phyloP scores from a whole-genome alignment of 2,888 invertebrate genomes.

The Protophormia terraenovae region DNA sequence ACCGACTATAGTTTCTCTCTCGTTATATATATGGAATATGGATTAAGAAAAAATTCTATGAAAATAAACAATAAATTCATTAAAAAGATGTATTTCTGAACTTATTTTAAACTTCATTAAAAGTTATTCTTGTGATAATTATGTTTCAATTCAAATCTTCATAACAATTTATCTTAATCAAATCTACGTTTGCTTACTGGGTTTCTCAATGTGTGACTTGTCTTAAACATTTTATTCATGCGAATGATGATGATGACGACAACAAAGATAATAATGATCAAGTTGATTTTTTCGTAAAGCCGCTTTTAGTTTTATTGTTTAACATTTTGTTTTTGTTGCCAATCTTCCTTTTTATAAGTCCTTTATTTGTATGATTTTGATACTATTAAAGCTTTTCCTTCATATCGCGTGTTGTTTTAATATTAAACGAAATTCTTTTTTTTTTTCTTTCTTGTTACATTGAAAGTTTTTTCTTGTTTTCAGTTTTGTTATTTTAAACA shows the following conservation, averaged over 20 bases:
- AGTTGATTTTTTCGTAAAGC: conserved; percentile 10
- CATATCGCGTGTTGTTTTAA: conserved; percentile 39
- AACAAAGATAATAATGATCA: background rate
- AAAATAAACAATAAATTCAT: no score
- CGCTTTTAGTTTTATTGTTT: conserved; percentile 4
- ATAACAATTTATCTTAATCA: no score
- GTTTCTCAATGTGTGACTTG: background rate
- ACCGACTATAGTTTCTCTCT: no score
- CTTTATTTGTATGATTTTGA: conserved; percentile 5
- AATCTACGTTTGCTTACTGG: background rate
- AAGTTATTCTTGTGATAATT: no score
- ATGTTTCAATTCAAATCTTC: no score
- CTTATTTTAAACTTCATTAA: no score
- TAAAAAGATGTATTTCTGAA: no score
- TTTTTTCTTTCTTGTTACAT: background rate
- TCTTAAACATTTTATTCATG: conserved; percentile 9
- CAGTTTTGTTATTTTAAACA: conserved; percentile 36
- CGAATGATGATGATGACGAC: background rate
- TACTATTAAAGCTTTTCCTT: background rate
- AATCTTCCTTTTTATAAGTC: conserved; percentile 12
- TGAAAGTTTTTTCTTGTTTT: conserved; percentile 18
- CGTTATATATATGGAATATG: no score
- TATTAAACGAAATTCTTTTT: background rate
- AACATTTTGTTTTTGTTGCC: background rate
- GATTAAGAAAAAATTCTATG: no score